Percentiles rank a stretch among this genome's conserved stretches.
These are phyloP conservation scores for Dipodomys stephensi DNA, from an alignment of 2,113 vertebrate genomes.

Conservation along the genomic window DNA sequence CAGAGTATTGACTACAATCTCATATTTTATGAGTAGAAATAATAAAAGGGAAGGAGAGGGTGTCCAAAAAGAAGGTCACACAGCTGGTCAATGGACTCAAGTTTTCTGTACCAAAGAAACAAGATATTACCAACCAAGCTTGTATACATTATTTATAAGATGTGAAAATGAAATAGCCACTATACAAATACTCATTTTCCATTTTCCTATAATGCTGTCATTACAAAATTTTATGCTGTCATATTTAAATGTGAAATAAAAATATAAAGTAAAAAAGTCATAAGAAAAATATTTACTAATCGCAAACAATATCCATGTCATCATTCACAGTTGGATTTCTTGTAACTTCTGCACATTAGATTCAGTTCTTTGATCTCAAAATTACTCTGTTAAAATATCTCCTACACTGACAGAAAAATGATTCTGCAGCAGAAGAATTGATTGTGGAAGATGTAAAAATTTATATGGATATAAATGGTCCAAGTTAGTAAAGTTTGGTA, in stretches of 20 bases:
- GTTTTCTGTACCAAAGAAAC: constrained; percentile 43
- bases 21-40: constrained; percentile 47
- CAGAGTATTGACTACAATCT: neutral
- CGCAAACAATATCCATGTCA: constrained; percentile 37
- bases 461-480: constrained; percentile 38
- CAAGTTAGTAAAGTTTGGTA: neutral
- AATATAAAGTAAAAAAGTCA: constrained; percentile 47
- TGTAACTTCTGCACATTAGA: constrained; percentile 19
- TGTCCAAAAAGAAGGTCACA: neutral
- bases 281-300: constrained; percentile 36
- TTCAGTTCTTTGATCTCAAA: constrained; percentile 21
- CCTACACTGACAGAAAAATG: neutral
- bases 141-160: neutral
- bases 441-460: constrained; percentile 39
- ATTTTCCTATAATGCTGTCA: constrained; percentile 48
- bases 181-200: neutral
- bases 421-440: neutral
- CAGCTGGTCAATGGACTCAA: constrained; percentile 6
- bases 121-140: constrained; percentile 25
- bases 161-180: constrained; percentile 36
- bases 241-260: constrained; percentile 52
- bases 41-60: neutral
- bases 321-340: neutral
- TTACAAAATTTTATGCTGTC: constrained; percentile 33
- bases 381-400: constrained; percentile 25